phyloP scores from a whole-genome alignment of 2,797 vertebrate genomes.

The Serranus cabrilla region DNA sequence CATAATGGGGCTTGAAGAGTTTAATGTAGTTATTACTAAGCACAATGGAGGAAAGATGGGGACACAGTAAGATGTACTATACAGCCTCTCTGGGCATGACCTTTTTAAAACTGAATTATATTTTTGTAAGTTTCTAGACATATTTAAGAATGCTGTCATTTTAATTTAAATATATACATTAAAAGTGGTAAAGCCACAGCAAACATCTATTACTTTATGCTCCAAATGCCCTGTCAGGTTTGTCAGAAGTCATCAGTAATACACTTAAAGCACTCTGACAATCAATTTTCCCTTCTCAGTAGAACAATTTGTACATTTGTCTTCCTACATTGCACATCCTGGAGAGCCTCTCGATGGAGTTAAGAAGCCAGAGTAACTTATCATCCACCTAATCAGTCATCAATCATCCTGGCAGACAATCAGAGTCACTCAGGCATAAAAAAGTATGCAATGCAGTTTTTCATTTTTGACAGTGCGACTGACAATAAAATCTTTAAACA shows the following conservation, averaged over 20 bases:
- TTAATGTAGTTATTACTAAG: slow-evolving; percentile 1
- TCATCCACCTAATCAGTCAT: slow-evolving; percentile 31
- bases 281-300: background rate
- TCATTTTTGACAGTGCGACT: slow-evolving; percentile 16
- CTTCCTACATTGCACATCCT: slow-evolving; percentile 4
- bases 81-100: background rate
- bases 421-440: slow-evolving; percentile 28
- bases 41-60: background rate
- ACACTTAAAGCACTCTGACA: background rate
- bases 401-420: slow-evolving; percentile 24
- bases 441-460: slow-evolving; percentile 1
- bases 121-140: background rate
- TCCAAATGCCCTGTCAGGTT: background rate
- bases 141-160: background rate
- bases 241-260: slow-evolving; percentile 9
- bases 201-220: background rate
- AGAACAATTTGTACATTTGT: slow-evolving; percentile 13
- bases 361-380: slow-evolving; percentile 12
- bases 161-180: background rate
- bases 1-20: slow-evolving; percentile 7
- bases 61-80: background rate
- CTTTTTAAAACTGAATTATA: background rate
- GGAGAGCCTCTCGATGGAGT: background rate
- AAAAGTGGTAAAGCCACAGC: background rate
- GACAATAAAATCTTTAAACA: slow-evolving; percentile 24